Evolutionary conservation across 2,113 vertebrate genomes (phyloP).

Genomic region (Stercorarius parasiticus): DNA sequence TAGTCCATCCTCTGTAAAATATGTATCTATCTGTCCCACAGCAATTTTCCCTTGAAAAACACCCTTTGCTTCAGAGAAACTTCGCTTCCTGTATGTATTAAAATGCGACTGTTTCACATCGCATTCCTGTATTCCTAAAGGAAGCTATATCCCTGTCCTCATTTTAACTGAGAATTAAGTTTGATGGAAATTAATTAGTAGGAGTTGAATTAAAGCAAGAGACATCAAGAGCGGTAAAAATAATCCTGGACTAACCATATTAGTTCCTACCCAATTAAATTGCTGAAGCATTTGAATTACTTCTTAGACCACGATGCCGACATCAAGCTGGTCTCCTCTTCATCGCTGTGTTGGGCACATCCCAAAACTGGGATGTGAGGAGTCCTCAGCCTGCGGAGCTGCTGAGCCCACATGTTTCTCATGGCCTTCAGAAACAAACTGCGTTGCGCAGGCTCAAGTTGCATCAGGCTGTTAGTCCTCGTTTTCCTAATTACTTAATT

Average conservation of each 20-base stretch:
- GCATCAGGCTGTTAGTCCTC: neutral
- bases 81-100: neutral
- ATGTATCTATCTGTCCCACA: neutral
- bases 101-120: fast-evolving
- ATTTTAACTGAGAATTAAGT: neutral
- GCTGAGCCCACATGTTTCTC: neutral
- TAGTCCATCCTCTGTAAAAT: neutral
- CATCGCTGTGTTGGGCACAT: fast-evolving
- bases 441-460: neutral
- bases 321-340: neutral
- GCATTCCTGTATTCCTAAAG: neutral
- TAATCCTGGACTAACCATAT: neutral
- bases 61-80: neutral
- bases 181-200: neutral
- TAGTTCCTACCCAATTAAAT: neutral
- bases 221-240: neutral
- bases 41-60: neutral
- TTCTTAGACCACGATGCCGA: neutral
- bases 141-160: neutral
- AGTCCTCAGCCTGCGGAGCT: neutral
- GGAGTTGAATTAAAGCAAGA: neutral
- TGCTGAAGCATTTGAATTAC: neutral
- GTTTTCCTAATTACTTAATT: neutral
- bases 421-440: neutral
- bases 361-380: neutral